Conservation (phyloP, 2,797 vertebrate species). For the Morelia viridis region DNA sequence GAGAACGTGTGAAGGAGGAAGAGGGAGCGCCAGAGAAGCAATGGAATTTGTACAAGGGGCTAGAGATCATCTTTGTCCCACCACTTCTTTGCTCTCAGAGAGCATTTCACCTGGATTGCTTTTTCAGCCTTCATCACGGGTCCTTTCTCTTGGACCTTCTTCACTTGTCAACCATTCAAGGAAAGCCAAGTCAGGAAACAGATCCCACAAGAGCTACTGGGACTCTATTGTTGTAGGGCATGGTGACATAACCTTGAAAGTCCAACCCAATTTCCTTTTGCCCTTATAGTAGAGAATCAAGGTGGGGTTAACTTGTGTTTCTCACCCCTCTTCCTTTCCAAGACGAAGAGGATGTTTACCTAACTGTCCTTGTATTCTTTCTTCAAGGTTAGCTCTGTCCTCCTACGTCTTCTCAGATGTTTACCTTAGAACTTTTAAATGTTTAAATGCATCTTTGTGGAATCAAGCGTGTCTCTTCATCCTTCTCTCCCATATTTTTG, state of each 20-base stretch:
- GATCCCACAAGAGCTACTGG: not conserved
- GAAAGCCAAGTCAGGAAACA: not conserved
- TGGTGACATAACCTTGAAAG: not conserved
- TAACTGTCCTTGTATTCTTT: not conserved
- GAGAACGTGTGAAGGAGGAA: not conserved
- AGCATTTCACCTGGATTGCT: not conserved
- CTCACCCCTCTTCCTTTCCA: not conserved
- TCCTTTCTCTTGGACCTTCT: not conserved
- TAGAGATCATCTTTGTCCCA: no score
- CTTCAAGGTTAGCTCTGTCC: not conserved
- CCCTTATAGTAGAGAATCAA: not conserved
- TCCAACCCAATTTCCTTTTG: not conserved
- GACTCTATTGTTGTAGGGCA: not conserved
- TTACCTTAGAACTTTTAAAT: not conserved
- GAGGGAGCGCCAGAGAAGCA: not conserved
- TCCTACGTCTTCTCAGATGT: not conserved
- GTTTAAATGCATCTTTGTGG: no score
- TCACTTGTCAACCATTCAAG: not conserved
- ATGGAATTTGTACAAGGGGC: no score
- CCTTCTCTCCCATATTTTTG: fast-evolving
- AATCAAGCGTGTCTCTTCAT: not conserved
- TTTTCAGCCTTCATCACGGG: not conserved
- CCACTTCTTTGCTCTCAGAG: not conserved
- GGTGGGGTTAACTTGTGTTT: not conserved
- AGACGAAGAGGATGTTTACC: not conserved